phyloP scores from a whole-genome alignment of 2,797 vertebrate species.

The Tauraco hartlaubi region DNA sequence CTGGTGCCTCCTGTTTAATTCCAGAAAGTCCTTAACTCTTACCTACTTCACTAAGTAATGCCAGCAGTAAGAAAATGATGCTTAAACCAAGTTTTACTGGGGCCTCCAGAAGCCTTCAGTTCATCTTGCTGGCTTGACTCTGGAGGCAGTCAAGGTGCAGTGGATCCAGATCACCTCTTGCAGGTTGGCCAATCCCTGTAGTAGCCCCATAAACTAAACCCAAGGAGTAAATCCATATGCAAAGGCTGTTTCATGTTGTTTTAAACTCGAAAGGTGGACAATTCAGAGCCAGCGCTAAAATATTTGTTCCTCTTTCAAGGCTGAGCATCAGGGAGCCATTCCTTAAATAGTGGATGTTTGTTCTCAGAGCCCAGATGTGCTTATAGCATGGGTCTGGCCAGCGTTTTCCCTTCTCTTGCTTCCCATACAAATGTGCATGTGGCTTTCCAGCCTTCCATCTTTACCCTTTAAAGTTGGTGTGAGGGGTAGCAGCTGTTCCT shows the following conservation, averaged over 20 bases:
- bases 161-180: not conserved
- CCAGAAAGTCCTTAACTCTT: not conserved
- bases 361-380: slow-evolving; percentile 9
- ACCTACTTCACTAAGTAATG: not conserved
- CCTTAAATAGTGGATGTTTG: not conserved
- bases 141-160: rapidly evolving
- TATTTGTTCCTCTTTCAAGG: slow-evolving; percentile 10
- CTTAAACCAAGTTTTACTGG: not conserved
- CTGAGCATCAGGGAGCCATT: slow-evolving; percentile 22
- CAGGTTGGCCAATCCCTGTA: not conserved
- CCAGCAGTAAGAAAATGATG: not conserved
- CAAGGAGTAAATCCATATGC: not conserved
- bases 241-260: not conserved
- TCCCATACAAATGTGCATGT: not conserved
- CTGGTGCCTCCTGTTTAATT: not conserved
- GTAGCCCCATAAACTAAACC: not conserved
- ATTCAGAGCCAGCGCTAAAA: slow-evolving; percentile 4
- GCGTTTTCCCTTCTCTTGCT: not conserved
- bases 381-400: not conserved
- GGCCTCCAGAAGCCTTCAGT: not conserved
- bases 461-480: not conserved
- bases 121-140: not conserved
- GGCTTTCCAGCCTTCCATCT: not conserved
- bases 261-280: not conserved
- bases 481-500: slow-evolving; percentile 25